Evolutionary conservation across 2,113 vertebrate genomes (phyloP), one percentile per base, ranked within the genome.

Genomic region (Peromyscus leucopus): DNA sequence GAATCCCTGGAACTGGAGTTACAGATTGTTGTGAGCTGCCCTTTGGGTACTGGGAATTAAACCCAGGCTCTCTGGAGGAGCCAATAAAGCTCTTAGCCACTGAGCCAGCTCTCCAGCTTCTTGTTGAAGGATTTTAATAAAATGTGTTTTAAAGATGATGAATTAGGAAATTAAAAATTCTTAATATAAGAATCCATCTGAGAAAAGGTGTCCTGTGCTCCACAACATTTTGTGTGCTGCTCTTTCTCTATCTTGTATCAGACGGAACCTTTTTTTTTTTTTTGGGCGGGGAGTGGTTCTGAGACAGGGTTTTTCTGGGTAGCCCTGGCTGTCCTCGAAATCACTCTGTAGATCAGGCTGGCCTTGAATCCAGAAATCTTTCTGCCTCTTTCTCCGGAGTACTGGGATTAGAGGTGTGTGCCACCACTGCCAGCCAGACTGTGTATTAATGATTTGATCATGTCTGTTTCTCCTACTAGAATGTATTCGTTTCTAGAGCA

Each of bases 111-210:
- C 51, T 42, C 59, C 17, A 63, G n/a, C 16, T 84, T 39, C 48
- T 93, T 93, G 26, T 86, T 97, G n/a, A 95, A 63, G 63, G 90
- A 11, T 90, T 95, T 83, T 57, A 91, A 85, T 93, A 89, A 87
- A 96, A 87, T 90, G 33, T 63, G 31, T 89, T 91, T 82, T 72
- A 74, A 96, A 84, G 39, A 26, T 28, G 92, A 51, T 88, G 36
- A 91, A 89, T 89, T 96, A 75, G 36, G 86, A 24, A 33, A 93
- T 72, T 89, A 89, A 63, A 90, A 82, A n/a, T 94, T 89, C 46
- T 15, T 94, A 57, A 76, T 92, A 82, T 92, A 83, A 95, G 55
- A 92, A 96, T 78, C 26, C 33, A 85, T 46, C 28, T n/a, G 36
- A 85, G 55, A 94, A 95, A 83, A 86, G 33, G n/a, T 22, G 2